Base-by-base conservation (phyloP, 1,140 invertebrate species). In the Danaus melanippus region DNA sequence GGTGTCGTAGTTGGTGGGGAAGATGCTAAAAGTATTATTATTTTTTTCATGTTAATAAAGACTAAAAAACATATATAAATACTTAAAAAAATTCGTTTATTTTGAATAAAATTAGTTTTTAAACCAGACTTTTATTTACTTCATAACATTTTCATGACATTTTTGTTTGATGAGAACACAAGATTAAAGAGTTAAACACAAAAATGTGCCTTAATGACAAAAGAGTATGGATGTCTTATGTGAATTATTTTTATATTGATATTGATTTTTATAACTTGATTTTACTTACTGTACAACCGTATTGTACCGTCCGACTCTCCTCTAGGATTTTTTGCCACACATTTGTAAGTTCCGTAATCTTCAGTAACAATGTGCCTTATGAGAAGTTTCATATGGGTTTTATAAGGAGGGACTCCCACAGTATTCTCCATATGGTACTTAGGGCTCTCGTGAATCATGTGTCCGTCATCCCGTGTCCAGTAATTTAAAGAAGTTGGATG, bases 301-400 rank as follows among this genome's bases (percentile, higher is more conserved):
- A 97, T 97, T 43, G 92, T 93, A 45, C 96, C 96, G 76, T 97
- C 96, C 7, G 95, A 97, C 83, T 97, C 95, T 58, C 96, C 96
- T 51, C 95, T 89, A 17, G 95, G 95, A 90, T 97, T 97, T 87
- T 97, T 97, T 42, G 95, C 96, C 2, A 97, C 93, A 78, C 96
- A 97, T 82, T 96, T 96, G 86, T 97, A 97, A 49, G 91, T 93
- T 10, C 95, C 95, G 75, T 94, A 96, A 83, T 97, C 95, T 68
- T 86, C 90, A 53, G 92, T 91, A 68, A 92, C 88, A 17, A 95
- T 91, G 73, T 94, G 90, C 64, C 89, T 87, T 61, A 96, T 94
- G 9, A 92, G 92, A 17, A 96, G 87, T 60, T 90, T 91, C 94
- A 96, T 95, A 67, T 95, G 93, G 10, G 92, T 94, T 72, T 95